These are phyloP conservation scores for Phaethornis superciliosus DNA, from an alignment of 2,113 vertebrate species.

Conservation along the genomic window DNA sequence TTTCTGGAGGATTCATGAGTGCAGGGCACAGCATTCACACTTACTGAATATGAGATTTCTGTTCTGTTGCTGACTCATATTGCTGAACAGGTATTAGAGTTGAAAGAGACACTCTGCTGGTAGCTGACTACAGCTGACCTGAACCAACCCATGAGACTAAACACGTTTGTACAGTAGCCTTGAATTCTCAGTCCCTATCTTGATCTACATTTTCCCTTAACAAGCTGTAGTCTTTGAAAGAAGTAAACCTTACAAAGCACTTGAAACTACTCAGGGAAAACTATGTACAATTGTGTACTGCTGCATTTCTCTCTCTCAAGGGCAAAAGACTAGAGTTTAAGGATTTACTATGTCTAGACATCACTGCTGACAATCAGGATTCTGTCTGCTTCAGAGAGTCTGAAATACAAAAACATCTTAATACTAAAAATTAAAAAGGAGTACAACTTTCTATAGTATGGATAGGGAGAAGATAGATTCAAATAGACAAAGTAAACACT, in stretches of 20 bases:
- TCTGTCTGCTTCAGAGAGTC: background rate
- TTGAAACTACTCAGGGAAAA: background rate
- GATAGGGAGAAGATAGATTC: background rate
- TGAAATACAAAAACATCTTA: constrained; percentile 6
- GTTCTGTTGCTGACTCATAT: background rate
- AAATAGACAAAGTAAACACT: background rate
- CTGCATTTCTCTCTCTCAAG: background rate
- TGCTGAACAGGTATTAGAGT: background rate
- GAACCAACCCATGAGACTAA: background rate
- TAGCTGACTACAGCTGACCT: background rate
- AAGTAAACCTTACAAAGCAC: background rate
- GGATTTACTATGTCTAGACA: constrained; percentile 46
- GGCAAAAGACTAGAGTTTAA: constrained; percentile 28
- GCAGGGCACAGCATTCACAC: background rate
- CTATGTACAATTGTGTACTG: rapidly evolving
- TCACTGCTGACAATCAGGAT: background rate
- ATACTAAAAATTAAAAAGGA: background rate
- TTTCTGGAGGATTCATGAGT: background rate
- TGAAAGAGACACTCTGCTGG: background rate
- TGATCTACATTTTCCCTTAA: background rate
- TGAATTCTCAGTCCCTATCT: background rate
- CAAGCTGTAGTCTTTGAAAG: background rate
- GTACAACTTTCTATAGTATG: background rate
- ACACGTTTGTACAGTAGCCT: rapidly evolving
- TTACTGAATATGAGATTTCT: background rate